A percentile compares a stretch with the other conserved stretches of the same genome.
Evolutionary conservation across 2,888 invertebrate genomes (phyloP).

Genomic region (Hirtodrosophila histrioides): DNA sequence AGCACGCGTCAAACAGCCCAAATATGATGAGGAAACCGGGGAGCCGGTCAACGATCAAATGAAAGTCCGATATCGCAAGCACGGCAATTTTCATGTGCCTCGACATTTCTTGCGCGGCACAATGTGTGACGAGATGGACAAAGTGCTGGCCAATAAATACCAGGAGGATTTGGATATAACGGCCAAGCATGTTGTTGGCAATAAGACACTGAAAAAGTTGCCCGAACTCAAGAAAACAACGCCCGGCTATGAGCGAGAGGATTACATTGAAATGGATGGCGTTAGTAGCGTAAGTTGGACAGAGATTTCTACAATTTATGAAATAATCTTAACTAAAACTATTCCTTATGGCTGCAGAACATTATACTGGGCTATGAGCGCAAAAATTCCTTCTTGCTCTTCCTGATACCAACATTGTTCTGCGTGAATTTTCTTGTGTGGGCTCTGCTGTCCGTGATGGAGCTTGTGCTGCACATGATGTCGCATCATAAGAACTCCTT

Average conservation of each 20-base stretch:
- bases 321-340: neutral
- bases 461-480: slow-evolving; percentile 88
- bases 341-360: slow-evolving; percentile 64
- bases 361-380: slow-evolving; percentile 83
- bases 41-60: slow-evolving; percentile 80
- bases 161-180: slow-evolving; percentile 46
- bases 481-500: slow-evolving; percentile 89
- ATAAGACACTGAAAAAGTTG: neutral
- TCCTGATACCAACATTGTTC: slow-evolving; percentile 87
- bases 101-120: slow-evolving; percentile 77
- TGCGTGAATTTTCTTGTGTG: slow-evolving; percentile 86
- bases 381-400: slow-evolving; percentile 85
- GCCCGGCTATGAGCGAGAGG: slow-evolving; percentile 74
- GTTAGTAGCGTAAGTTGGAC: slow-evolving; percentile 74
- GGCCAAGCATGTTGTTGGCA: slow-evolving; percentile 38
- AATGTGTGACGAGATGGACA: slow-evolving; percentile 75
- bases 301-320: neutral
- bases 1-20: slow-evolving; percentile 61
- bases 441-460: slow-evolving; percentile 85
- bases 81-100: slow-evolving; percentile 82
- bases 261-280: slow-evolving; percentile 82
- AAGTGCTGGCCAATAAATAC: slow-evolving; percentile 62
- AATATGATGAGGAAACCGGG: slow-evolving; percentile 83
- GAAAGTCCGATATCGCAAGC: slow-evolving; percentile 81
- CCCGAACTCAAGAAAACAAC: slow-evolving; percentile 29